Percentiles rank a stretch among this genome's conserved stretches.
phyloP scores from a whole-genome alignment of 2,797 vertebrate species.

The Scyliorhinus canicula region DNA sequence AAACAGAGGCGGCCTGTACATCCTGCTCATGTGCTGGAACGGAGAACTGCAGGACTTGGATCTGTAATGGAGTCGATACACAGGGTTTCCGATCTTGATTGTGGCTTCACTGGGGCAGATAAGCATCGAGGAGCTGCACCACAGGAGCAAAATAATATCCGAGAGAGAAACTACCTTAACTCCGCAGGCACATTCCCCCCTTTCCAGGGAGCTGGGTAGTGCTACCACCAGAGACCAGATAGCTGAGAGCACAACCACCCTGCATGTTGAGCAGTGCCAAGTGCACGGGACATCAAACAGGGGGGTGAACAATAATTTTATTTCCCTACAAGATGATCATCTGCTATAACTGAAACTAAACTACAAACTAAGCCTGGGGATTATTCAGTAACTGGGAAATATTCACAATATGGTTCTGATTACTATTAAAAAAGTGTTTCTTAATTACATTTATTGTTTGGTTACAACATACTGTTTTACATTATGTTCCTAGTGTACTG shows the following conservation, averaged over 20 bases:
- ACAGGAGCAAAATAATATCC: neutral
- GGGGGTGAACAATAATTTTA: neutral
- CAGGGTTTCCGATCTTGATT: neutral
- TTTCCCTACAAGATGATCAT: neutral
- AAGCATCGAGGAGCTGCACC: neutral
- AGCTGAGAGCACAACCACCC: neutral
- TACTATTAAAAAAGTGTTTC: neutral
- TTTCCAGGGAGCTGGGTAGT: neutral
- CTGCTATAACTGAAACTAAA: neutral
- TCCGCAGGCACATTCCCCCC: neutral
- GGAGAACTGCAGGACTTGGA: neutral
- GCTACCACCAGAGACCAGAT: neutral
- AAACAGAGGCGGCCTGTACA: neutral
- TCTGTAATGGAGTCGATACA: neutral
- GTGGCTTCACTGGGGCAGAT: neutral
- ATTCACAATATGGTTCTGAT: neutral
- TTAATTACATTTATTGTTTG: neutral
- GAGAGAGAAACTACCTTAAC: neutral
- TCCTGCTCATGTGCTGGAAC: neutral
- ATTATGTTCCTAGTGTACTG: neutral
- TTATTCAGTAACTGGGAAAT: neutral
- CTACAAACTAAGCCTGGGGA: neutral
- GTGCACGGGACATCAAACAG: neutral
- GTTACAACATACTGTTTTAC: neutral
- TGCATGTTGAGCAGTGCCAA: neutral